phyloP scores from a whole-genome alignment of 2,888 invertebrate species.

The Caenorhabditis doughertyi region DNA sequence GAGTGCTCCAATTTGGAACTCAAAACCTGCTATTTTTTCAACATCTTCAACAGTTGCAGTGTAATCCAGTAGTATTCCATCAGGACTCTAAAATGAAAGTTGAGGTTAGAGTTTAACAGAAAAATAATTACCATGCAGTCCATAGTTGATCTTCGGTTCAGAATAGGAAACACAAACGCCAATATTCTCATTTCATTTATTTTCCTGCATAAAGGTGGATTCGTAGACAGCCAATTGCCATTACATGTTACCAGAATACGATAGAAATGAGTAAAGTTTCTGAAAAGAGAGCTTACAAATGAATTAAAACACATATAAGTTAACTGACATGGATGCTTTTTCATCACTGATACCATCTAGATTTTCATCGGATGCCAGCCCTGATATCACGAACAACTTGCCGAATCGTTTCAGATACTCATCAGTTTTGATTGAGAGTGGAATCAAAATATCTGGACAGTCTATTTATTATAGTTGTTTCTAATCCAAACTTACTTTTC shows the following conservation, averaged over 20 bases:
- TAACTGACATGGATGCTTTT: not conserved
- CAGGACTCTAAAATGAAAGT: conserved; percentile 15
- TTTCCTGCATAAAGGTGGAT: conserved; percentile 37
- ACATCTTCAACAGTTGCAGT: conserved; percentile 56
- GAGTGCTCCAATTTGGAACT: conserved; percentile 37
- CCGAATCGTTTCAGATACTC: conserved; percentile 54
- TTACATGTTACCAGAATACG: conserved; percentile 48
- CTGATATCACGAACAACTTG: conserved; percentile 55
- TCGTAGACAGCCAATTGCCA: conserved; percentile 30
- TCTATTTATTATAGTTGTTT: not conserved
- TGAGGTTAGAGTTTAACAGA: no score
- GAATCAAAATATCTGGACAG: conserved; percentile 42
- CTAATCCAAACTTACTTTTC: conserved; percentile 6
- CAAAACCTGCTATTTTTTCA: conserved; percentile 42
- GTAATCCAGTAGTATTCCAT: conserved; percentile 54
- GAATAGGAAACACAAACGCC: conserved; percentile 57
- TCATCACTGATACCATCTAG: conserved; percentile 53
- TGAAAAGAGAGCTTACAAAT: not conserved
- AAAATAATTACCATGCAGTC: conserved; percentile 59
- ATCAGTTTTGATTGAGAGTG: conserved; percentile 33
- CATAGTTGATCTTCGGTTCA: conserved; percentile 17
- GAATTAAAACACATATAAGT: no score
- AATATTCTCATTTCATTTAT: conserved; percentile 27
- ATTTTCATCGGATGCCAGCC: conserved; percentile 53
- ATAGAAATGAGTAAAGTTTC: conserved; percentile 54